These are phyloP conservation scores for Orthosia gothica DNA, from an alignment of 2,888 invertebrate genomes.

Conservation along the genomic window DNA sequence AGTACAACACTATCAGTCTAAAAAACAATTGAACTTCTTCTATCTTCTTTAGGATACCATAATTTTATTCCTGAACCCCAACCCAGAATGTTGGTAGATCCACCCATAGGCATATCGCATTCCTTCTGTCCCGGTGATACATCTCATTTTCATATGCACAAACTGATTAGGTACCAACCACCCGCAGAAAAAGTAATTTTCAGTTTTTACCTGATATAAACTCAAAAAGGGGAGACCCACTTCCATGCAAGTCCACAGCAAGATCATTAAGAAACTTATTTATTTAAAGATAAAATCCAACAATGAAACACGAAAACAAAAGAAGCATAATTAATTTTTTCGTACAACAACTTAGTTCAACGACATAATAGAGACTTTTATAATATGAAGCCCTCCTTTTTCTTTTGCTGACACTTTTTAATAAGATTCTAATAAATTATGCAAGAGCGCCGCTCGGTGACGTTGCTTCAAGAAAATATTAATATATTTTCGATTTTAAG, in stretches of 20 bases:
- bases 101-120: too few species aligned
- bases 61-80: conserved; percentile 77
- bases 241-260: conserved; percentile 7
- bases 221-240: background rate
- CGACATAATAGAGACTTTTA: conserved; percentile 80
- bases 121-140: too few species aligned
- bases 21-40: background rate
- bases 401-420: conserved; percentile 86
- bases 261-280: conserved; percentile 46
- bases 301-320: conserved; percentile 52
- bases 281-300: conserved; percentile 49
- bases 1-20: conserved; percentile 6
- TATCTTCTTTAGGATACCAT: conserved; percentile 24
- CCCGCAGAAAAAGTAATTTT: background rate
- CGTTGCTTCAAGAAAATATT: conserved; percentile 74
- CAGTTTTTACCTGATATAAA: background rate
- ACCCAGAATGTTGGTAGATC: conserved; percentile 84
- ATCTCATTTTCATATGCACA: conserved; percentile 54
- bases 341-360: conserved; percentile 76
- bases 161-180: background rate
- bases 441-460: conserved; percentile 77
- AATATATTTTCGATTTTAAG: conserved; percentile 60
- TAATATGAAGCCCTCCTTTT: conserved; percentile 75
- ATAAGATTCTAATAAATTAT: conserved; percentile 89
- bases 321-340: conserved; percentile 79